Evolutionary conservation across 2,113 vertebrate genomes (phyloP).

Genomic region (Ptyas mucosa): DNA sequence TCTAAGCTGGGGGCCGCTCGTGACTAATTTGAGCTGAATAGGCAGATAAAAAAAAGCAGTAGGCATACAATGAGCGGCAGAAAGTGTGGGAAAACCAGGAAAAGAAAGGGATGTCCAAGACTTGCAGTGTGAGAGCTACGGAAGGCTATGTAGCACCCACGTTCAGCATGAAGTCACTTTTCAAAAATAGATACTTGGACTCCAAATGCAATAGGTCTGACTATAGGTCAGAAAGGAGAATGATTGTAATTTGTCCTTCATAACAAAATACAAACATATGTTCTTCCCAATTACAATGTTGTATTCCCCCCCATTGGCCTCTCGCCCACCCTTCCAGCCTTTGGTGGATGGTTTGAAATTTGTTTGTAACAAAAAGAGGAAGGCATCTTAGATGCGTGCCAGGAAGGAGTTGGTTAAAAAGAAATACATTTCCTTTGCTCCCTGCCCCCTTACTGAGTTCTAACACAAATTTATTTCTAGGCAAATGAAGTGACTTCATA

Average conservation of each 20-base stretch:
- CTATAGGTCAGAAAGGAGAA: constrained; percentile 36
- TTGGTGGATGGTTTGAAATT: background rate
- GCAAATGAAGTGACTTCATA: constrained; percentile 7
- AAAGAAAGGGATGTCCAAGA: constrained; percentile 52
- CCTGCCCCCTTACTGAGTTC: background rate
- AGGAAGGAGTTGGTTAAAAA: constrained; percentile 6
- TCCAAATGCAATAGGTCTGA: constrained; percentile 30
- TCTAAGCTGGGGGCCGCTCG: constrained; percentile 54
- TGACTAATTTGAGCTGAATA: constrained; percentile 68
- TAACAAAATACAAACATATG: constrained; percentile 44
- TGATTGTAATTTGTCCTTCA: background rate
- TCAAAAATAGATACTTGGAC: constrained; percentile 30
- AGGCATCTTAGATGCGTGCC: background rate
- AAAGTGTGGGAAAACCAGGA: constrained; percentile 62
- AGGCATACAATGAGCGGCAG: constrained; percentile 54
- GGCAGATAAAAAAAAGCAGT: constrained; percentile 53
- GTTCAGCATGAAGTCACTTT: constrained; percentile 60
- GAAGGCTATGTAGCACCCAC: constrained; percentile 42
- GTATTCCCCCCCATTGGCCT: background rate
- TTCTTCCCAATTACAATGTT: constrained; percentile 2
- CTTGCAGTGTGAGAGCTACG: constrained; percentile 50
- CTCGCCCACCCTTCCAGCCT: background rate
- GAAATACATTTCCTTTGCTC: background rate
- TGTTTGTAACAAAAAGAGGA: background rate
- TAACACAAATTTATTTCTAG: constrained; percentile 16